Base-by-base conservation (phyloP, 2,113 vertebrate species). In the Halichoerus grypus region DNA sequence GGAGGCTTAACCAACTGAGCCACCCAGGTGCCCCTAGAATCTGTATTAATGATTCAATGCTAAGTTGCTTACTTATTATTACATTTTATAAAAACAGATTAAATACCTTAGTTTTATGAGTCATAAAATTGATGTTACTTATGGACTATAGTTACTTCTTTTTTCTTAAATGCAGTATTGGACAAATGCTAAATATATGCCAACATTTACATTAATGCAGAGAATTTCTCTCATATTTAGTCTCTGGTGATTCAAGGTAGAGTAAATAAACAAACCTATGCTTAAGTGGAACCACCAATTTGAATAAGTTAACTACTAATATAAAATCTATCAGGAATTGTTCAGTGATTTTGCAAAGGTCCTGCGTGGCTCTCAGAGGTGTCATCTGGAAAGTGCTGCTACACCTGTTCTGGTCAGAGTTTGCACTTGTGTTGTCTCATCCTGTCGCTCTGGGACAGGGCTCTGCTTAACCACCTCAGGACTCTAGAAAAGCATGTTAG, bases 31-130 rank as follows among this genome's bases (percentile, higher is more conserved):
- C 19, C 8, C 67, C 67, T 36, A 69, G 33, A 16, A 36, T 36
- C 33, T 69, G 0, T 5, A 81, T 81, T 80, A 90, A 96, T 95
- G 51, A 91, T 95, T 86, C 21, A 87, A 79, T 21, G 11, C 1
- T 97, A 84, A 97, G 79, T 4, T 95, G 94, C 83, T 96, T 97
- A 92, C 95, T 93, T 87, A 96, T 97, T 71, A 0, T 42, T 97
- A 88, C 6, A 96, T 65, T 96, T 84, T 91, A 79, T 91, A 85
- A 98, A 98, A 98, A 97, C 74, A 96, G 94, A 82, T 87, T 33
- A 83, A 97, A 92, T 95, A 0, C 91, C 49, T 97, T 97, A 84
- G 42, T 72, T 94, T 98, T 94, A 97, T 83, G 84, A 87, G 88
- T 39, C 49, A 92, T 5, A 94, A 72, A 95, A 80, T 51, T 53